A percentile compares a stretch with the other conserved stretches of the same genome.
These are phyloP conservation scores for Argyra leucocephala DNA, from an alignment of 2,888 invertebrate species.

Conservation along the genomic window DNA sequence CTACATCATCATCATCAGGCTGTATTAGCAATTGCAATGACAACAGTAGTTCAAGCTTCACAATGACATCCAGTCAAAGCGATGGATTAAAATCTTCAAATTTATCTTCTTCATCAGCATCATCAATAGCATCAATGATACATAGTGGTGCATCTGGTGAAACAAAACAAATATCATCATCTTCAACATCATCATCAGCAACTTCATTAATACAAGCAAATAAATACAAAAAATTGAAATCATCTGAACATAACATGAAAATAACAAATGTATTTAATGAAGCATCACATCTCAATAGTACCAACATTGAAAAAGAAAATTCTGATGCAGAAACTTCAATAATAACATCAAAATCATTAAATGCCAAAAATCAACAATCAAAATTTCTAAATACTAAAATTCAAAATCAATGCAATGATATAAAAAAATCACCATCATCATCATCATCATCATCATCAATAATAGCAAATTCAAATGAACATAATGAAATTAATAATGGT, in stretches of 20 bases:
- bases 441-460: slow-evolving; percentile 26
- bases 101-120: slow-evolving; percentile 19
- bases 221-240: neutral
- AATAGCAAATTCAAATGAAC: slow-evolving; percentile 9
- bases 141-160: neutral
- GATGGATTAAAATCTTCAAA: slow-evolving; percentile 20
- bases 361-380: slow-evolving; percentile 24
- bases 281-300: neutral
- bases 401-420: neutral
- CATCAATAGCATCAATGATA: slow-evolving; percentile 20
- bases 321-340: slow-evolving; percentile 18
- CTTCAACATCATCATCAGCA: slow-evolving; percentile 21
- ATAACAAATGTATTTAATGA: slow-evolving; percentile 14
- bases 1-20: slow-evolving; percentile 28
- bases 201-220: neutral
- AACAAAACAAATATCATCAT: no score
- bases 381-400: no score
- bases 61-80: slow-evolving; percentile 21
- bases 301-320: neutral
- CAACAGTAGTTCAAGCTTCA: slow-evolving; percentile 18
- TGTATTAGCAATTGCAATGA: slow-evolving; percentile 20
- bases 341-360: slow-evolving; percentile 32
- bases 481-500: slow-evolving; percentile 14
- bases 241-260: neutral
- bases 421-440: slow-evolving; percentile 9